phyloP scores from a whole-genome alignment of 2,113 vertebrate genomes.

The Dicaeum eximium region DNA sequence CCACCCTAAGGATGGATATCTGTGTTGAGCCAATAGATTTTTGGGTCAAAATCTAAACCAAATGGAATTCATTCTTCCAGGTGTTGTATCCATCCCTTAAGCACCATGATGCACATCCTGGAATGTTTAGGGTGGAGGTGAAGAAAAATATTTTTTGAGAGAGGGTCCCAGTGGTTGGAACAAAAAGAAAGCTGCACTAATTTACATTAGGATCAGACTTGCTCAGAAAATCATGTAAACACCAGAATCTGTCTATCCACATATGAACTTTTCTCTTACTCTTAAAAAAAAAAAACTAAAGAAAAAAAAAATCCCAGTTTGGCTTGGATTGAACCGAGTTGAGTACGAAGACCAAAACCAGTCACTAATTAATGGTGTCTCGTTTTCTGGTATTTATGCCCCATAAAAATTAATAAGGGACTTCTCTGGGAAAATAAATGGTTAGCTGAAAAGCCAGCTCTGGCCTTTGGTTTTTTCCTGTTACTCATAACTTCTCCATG shows the following conservation, averaged over 20 bases:
- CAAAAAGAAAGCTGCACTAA: not conserved
- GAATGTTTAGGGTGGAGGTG: not conserved
- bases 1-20: not conserved
- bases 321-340: not conserved
- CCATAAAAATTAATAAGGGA: slow-evolving; percentile 56
- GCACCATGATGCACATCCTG: accelerated
- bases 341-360: not conserved
- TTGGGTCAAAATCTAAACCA: not conserved
- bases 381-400: slow-evolving; percentile 44
- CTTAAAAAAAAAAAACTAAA: not conserved
- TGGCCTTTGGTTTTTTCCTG: not conserved
- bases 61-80: not conserved
- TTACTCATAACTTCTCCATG: not conserved
- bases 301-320: not conserved
- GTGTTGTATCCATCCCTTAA: not conserved
- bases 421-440: slow-evolving; percentile 55
- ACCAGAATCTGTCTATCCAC: not conserved
- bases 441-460: not conserved
- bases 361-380: slow-evolving; percentile 48
- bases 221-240: not conserved
- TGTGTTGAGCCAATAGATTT: not conserved
- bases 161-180: not conserved
- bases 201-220: not conserved
- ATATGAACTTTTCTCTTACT: not conserved
- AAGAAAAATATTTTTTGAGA: not conserved